Base-by-base conservation (phyloP, 2,888 invertebrate genomes). In the Melinaea menophilus region DNA sequence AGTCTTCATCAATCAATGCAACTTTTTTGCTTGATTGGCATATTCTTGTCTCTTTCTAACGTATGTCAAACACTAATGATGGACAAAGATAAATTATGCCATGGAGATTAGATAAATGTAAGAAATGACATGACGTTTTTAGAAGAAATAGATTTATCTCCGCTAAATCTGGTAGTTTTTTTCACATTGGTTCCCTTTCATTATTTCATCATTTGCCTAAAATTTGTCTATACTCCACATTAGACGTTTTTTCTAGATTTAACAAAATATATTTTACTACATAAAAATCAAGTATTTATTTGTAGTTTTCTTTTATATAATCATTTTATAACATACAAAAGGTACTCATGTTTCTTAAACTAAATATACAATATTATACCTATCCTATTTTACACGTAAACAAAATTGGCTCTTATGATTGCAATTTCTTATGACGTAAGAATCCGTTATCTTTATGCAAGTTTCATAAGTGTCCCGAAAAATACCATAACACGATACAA, bases 41-140 rank as follows among this genome's bases (percentile, higher is more conserved):
- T 56, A 55, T 58, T 64, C 61, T 58, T 64, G 57, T 66, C 57
- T 55, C 58, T 54, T 51, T 62, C 62, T 58, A 46, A 41, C 60
- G 48, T 54, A 56, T 48, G 61, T 37, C 37, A 5, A 9, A 55
- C 55, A n/a, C 41, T 67, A 61, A 62, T 65, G 65, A 61, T 46
- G 45, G 67, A 65, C 65, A 65, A 60, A 65, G 65, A 67, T 63
- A 65, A 59, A 67, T 67, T 64, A 61, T 51, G 55, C 63, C 41
- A 56, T 51, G 45, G 46, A 64, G 55, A 61, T 63, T 48, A 62
- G 57, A 54, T 56, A 35, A 48, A 61, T 51, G 37, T 31, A 61
- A 56, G 56, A 56, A 56, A 61, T 46, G 51, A 61, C 51, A 51
- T 31, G 51, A 51, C 51, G 31, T 51, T 51, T 51, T 51, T 51